Evolutionary conservation across 2,113 vertebrate species (phyloP), one percentile per base, ranked within the genome.

Genomic region (Stigmatopora nigra): DNA sequence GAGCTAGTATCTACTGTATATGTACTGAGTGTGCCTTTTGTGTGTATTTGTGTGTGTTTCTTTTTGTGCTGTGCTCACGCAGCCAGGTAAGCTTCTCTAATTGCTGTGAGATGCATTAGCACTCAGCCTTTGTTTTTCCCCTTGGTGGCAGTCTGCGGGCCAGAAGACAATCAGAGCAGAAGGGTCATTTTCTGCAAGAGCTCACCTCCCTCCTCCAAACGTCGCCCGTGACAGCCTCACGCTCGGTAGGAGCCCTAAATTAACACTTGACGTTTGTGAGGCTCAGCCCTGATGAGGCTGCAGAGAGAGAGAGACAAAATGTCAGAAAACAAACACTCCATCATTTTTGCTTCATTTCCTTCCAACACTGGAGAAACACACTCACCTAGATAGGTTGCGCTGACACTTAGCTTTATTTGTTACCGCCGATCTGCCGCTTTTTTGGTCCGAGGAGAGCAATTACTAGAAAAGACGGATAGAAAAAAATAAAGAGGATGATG

Each of bases 151-250:
- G 90, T 84, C 86, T 89, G 86, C 77, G 82, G 87, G 82, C 84
- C 82, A 85, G 77, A 79, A 87, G 85, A 91, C 90, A 94, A 93
- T 92, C 91, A 94, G 92, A 90, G 82, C 89, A 92, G 92, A 90
- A 95, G 91, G 91, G 89, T 91, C 88, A 91, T 94, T 94, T 95
- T 94, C 91, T 93, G 89, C 89, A 90, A 91, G 90, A 94, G 91
- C 90, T 92, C 88, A 92, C 90, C 91, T 92, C 88, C 89, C 86
- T 83, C 88, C 89, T 92, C 88, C 88, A 84, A 92, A 90, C 88
- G 64, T 65, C 65, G 86, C 84, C 76, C 80, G 89, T 91, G 88
- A 89, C 86, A 90, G 87, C 88, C 88, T 93, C 90, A 89, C 89
- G 88, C 91, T 92, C 91, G 87, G 90, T 92, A 87, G 91, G 91